phyloP scores from a whole-genome alignment of 2,888 invertebrate species.

The Latrodectus elegans region DNA sequence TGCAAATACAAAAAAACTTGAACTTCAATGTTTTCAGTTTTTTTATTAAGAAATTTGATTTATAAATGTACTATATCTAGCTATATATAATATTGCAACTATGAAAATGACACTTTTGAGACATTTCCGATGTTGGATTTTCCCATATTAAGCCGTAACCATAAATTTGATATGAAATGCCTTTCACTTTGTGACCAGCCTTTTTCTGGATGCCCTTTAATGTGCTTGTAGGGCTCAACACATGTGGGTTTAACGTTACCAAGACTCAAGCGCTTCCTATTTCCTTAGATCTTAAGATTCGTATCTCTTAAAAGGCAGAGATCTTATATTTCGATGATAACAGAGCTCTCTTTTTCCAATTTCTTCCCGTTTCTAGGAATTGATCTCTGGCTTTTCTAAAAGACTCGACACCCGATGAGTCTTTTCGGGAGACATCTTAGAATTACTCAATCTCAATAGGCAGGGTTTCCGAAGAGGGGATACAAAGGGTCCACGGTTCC shows the following conservation, averaged over 20 bases:
- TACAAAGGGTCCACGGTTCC: slow-evolving; percentile 31
- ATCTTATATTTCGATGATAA: slow-evolving; percentile 4
- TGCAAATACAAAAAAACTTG: too few species aligned
- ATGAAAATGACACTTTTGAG: too few species aligned
- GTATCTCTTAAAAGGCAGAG: slow-evolving; percentile 21
- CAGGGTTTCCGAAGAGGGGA: neutral
- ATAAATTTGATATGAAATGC: too few species aligned
- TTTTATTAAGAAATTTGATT: too few species aligned
- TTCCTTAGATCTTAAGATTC: slow-evolving; percentile 39
- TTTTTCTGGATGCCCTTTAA: too few species aligned
- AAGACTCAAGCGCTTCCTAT: slow-evolving; percentile 19
- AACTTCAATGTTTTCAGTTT: too few species aligned
- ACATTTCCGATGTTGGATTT: too few species aligned
- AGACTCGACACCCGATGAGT: slow-evolving; percentile 36
- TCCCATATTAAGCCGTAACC: too few species aligned
- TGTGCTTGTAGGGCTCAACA: neutral
- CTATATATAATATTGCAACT: too few species aligned
- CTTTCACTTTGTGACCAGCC: too few species aligned
- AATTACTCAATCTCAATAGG: slow-evolving; percentile 34
- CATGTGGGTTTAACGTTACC: slow-evolving; percentile 1
- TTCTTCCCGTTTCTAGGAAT: slow-evolving; percentile 59
- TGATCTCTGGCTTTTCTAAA: slow-evolving; percentile 48
- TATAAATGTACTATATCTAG: too few species aligned
- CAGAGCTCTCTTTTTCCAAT: slow-evolving; percentile 32
- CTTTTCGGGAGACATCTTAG: slow-evolving; percentile 58